Evolutionary conservation across 2,113 vertebrate genomes (phyloP), one percentile per base, ranked within the genome.

Genomic region (Microcebus tavaratra): DNA sequence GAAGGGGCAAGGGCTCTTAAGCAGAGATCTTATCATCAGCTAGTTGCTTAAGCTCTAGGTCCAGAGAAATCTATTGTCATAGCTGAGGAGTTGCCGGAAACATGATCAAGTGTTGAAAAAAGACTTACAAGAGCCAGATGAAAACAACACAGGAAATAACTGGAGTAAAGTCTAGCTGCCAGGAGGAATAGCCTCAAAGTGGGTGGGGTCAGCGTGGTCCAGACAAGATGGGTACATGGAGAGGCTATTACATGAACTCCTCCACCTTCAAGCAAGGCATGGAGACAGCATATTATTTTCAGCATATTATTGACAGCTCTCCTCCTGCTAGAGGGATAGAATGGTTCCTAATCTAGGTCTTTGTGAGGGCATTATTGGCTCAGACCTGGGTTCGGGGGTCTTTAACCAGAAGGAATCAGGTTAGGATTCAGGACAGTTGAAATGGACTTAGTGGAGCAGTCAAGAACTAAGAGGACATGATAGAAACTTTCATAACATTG

Each of bases 401-500:
- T 82, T 86, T 65, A 72, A 83, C 29, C 25, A 42, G 31, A 45
- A 75, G 17, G 61, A 79, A 12, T 67, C 27, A 39, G 29, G 15
- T 34, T 78, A 83, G 5, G 23, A 92, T 68, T 68, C 73, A 67
- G 29, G 21, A 67, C 21, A n/a, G 12, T 27, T 50, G 45, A 55
- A 17, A 6, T 48, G 29, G 29, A 17, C 6, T 76, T 34, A 18
- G 17, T 36, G 79, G 27, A 61, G 2, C 25, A 48, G n/a, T 59
- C 23, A 57, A 20, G 55, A 88, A 55, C 57, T 57, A 45, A 21
- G 78, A 91, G 61, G 84, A 73, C 15, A 61, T 90, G 93, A 93
- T 82, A 95, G 94, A 96, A 59, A 94, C 92, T 88, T 95, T 97
- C 84, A 23, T 86, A 95, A 39, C 72, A 61, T 1, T 87, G 55